Evolutionary conservation across 2,797 vertebrate species (phyloP), one percentile per base, ranked within the genome.

Genomic region (Lagothrix lagotricha): DNA sequence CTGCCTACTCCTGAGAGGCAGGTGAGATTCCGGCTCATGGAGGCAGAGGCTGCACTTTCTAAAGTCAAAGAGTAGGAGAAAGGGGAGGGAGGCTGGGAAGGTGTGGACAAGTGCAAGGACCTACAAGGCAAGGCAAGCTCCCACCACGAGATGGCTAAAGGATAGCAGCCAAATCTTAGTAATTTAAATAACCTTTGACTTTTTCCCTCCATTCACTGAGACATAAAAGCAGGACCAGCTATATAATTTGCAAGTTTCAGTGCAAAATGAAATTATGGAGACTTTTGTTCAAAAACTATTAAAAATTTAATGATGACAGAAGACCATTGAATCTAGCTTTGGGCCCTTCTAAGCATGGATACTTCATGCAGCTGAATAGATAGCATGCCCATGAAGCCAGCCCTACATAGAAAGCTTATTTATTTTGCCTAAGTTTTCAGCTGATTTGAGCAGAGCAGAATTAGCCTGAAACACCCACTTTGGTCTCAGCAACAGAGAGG

Each of bases 321-420:
- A 81, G 17, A 90, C 1, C 15, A 48, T 14, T 70, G 57, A 15
- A 9, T 28, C 13, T 33, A 57, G 5, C 15, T 11, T 50, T 44
- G 20, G 26, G 14, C 20, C 33, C 7, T 36, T 64, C 14, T 36
- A 41, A 57, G 33, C 20, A 1, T 1, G 39, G 26, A 7, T 14
- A 1, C 36, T 44, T 19, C 64, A 0, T 36, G 39, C 28, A 28
- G 7, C 7, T 57, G 15, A 75, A 46, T 5, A 81, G 8, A 61
- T 3, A 0, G 4, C 15, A 36, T 5, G 5, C 12, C 13, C 0
- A 0, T 19, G 6, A 41, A 7, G 11, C 36, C 57, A 41, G 39
- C 9, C 41, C 33, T 61, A 8, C 12, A 15, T 7, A 58, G 57
- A 61, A 77, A 67, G 15, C 20, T 57, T 50, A 26, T 46, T 46